A percentile compares a stretch with the other conserved stretches of the same genome.
These are phyloP conservation scores for Crotalus viridis DNA, from an alignment of 2,113 vertebrate genomes.

Conservation along the genomic window DNA sequence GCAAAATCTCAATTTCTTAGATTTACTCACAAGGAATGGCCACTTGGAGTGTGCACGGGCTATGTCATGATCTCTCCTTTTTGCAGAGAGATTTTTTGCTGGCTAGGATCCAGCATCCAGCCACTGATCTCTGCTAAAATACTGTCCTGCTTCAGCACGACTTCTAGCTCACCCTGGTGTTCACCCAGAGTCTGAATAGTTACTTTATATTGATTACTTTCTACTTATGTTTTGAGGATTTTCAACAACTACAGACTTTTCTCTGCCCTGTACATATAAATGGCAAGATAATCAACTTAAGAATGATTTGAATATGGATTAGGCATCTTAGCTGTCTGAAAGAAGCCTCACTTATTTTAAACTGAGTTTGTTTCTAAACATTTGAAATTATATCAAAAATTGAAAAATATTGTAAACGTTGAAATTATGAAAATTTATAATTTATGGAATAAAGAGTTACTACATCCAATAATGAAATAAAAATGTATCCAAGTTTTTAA, in stretches of 20 bases:
- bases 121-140: neutral
- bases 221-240: neutral
- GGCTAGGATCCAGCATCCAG: neutral
- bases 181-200: neutral
- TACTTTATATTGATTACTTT: neutral
- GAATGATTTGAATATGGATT: neutral
- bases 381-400: neutral
- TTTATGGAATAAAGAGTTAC: neutral
- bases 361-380: neutral
- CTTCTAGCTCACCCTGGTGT: neutral
- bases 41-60: neutral
- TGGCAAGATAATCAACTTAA: neutral
- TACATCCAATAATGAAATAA: neutral
- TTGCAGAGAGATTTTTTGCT: neutral
- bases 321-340: neutral
- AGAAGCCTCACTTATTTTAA: neutral
- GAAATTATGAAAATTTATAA: neutral
- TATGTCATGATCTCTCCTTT: neutral
- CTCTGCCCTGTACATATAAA: neutral
- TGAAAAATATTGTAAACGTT: neutral
- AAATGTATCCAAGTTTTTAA: neutral
- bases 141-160: neutral
- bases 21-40: neutral
- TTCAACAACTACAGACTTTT: neutral
- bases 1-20: neutral